Base-by-base conservation (phyloP, 2,888 invertebrate species). In the Stenichneumon culpator region DNA sequence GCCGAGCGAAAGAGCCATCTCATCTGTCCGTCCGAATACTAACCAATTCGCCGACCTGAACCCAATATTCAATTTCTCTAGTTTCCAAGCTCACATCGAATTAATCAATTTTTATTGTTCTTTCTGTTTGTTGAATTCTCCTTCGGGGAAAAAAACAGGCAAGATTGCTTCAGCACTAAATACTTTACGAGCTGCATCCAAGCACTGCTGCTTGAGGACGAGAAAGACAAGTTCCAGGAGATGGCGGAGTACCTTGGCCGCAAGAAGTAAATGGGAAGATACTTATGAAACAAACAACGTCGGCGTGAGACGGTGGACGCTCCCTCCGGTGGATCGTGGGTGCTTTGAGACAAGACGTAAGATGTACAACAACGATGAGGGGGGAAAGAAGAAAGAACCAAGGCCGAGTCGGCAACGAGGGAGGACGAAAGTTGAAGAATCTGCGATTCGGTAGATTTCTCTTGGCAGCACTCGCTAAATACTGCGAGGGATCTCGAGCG, bases 121-220 rank as follows among this genome's bases (percentile, higher is more conserved):
- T 47, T 3, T 36, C 9, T 36, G 36, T 36, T 2, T 11, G 39
- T 39, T 5, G 39, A 39, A 39, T 39, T 39, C 11, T 39, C 39
- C 39, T 39, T 39, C 9, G 39, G 39, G 39, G 39, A 68, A 22
- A 68, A 47, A 28, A 60, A 60, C 96, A 97, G 97, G 95, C 96
- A 96, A 93, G 95, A 96, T 94, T 97, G 97, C 95, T 97, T 97
- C 95, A 96, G 96, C 93, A 96, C 96, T 94, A 95, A 96, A 95
- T 97, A 96, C 95, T 97, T 97, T 95, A 96, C 96, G 95, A 97
- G 97, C 95, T 97, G 97, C 95, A 95, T 97, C 95, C 96, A 97
- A 95, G 96, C 96, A 94, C 95, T 97, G 95, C 95, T 96, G 95
- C 95, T 97, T 94, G 95, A 95, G 94, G 97, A 97, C 94, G 97